phyloP scores from a whole-genome alignment of 2,113 vertebrate species.

The Silurus meridionalis region DNA sequence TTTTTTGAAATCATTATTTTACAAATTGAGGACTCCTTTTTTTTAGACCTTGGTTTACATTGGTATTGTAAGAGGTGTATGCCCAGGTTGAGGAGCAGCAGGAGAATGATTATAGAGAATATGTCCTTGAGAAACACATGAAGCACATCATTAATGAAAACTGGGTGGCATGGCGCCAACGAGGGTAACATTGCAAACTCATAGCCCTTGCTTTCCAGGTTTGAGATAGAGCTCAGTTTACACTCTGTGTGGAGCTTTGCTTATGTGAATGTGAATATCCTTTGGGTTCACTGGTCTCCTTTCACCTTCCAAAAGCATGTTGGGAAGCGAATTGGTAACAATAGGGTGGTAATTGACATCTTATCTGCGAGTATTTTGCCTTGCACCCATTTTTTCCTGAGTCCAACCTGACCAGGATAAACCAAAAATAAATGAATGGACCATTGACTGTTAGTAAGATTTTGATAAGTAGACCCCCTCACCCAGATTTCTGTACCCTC shows the following conservation, averaged over 20 bases:
- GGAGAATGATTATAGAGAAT: neutral
- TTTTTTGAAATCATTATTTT: neutral
- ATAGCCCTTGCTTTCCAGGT: neutral
- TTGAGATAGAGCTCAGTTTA: neutral
- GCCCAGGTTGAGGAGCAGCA: neutral
- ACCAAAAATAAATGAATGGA: neutral
- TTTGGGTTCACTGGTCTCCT: neutral
- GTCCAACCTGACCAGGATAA: neutral
- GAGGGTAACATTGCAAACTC: neutral
- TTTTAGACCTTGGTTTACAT: neutral
- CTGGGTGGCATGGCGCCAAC: neutral
- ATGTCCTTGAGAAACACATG: neutral
- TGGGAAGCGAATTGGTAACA: neutral
- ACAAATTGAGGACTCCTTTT: no score
- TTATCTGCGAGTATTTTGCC: neutral
- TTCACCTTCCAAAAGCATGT: neutral
- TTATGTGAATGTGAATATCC: neutral
- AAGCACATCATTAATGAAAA: neutral
- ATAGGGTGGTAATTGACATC: neutral
- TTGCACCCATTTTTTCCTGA: neutral
- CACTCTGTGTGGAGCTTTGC: neutral
- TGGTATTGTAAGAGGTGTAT: neutral
- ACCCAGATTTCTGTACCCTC: neutral
- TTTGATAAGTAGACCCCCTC: neutral
- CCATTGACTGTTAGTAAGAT: neutral